Evolutionary conservation across 2,797 vertebrate genomes (phyloP).

Genomic region (Coracias cyanogaster): DNA sequence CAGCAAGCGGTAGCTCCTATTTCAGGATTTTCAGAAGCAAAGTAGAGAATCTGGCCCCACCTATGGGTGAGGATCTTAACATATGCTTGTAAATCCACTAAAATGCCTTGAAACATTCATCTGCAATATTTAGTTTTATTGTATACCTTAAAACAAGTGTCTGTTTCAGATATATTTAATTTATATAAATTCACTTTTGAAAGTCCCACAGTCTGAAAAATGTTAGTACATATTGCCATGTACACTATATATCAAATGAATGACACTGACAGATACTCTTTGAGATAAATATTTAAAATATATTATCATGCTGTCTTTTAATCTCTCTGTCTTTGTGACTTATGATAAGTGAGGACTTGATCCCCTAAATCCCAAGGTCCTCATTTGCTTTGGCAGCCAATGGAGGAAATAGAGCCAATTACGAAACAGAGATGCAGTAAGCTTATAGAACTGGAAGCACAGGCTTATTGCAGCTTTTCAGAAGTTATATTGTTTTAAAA

Average conservation of each 20-base stretch:
- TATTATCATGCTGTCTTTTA: not conserved
- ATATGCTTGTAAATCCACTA: not conserved
- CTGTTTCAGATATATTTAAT: not conserved
- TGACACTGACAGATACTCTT: not conserved
- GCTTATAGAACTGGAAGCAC: not conserved
- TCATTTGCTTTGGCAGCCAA: not conserved
- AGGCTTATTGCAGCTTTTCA: not conserved
- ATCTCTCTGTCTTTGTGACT: not conserved
- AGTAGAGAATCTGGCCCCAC: conserved; percentile 45
- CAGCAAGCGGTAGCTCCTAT: not conserved
- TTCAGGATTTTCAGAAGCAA: conserved; percentile 18
- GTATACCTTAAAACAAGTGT: not conserved
- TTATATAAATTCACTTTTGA: not conserved
- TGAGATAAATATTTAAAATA: not conserved
- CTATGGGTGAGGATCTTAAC: conserved; percentile 10
- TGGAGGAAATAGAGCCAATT: not conserved
- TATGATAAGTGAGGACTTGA: not conserved
- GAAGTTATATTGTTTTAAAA: not conserved
- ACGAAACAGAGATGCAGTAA: not conserved
- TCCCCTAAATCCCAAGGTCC: not conserved
- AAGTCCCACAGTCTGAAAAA: not conserved
- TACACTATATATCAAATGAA: accelerated
- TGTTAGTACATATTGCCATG: accelerated
- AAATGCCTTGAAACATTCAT: not conserved
- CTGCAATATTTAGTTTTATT: not conserved